phyloP scores from a whole-genome alignment of 2,797 vertebrate genomes.

The Xerus rutilus region DNA sequence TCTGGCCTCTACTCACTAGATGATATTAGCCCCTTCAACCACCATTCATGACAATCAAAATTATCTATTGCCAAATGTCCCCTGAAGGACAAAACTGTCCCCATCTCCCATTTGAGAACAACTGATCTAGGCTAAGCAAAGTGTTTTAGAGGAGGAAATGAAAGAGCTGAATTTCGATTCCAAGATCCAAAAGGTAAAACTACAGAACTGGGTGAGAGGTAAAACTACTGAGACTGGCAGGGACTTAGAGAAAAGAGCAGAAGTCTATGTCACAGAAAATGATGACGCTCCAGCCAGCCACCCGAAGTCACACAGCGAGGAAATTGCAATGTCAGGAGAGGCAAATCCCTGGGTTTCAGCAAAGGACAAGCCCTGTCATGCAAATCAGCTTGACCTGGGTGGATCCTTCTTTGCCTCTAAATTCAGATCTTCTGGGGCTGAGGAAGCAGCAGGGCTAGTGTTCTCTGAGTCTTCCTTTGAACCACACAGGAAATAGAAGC shows the following conservation, averaged over 20 bases:
- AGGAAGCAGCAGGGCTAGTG: not conserved
- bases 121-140: not conserved
- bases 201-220: not conserved
- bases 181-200: constrained; percentile 37
- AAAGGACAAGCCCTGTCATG: not conserved
- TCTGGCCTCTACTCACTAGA: not conserved
- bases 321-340: not conserved
- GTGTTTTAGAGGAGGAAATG: not conserved
- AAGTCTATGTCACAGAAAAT: not conserved
- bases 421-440: not conserved
- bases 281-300: not conserved
- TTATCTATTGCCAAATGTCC: not conserved
- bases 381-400: not conserved
- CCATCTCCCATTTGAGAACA: not conserved
- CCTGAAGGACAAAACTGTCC: not conserved
- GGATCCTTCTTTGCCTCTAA: not conserved
- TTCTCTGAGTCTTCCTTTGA: not conserved
- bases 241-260: not conserved
- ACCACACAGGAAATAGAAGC: not conserved
- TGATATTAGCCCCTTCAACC: not conserved
- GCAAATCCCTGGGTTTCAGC: not conserved
- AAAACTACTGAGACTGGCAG: not conserved
- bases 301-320: not conserved
- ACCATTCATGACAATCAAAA: not conserved
- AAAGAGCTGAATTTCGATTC: constrained; percentile 29